These are phyloP conservation scores for Drosophila formosana DNA, from an alignment of 2,888 invertebrate genomes.

Conservation along the genomic window DNA sequence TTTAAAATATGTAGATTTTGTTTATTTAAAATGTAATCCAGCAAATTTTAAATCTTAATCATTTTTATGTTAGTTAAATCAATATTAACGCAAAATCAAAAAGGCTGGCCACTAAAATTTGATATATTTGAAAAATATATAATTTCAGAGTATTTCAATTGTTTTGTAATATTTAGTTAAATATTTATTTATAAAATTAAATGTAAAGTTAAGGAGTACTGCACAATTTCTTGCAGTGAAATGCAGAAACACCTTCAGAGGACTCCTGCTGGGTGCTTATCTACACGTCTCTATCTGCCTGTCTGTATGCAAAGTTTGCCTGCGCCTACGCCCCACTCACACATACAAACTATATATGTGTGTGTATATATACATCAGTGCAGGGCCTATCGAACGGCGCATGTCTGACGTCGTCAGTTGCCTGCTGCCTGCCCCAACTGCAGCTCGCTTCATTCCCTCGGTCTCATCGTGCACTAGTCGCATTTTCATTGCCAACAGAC, in stretches of 20 bases:
- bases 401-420: conserved; percentile 55
- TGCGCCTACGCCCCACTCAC: conserved; percentile 41
- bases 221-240: neutral
- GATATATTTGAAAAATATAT: no score
- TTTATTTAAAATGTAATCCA: neutral
- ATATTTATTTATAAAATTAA: no score
- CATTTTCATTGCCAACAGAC: conserved; percentile 82
- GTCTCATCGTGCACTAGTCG: conserved; percentile 27
- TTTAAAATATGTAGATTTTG: no score
- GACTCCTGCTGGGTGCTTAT: conserved; percentile 13
- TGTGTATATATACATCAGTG: neutral
- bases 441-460: neutral
- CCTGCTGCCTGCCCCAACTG: neutral
- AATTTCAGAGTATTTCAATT: neutral
- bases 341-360: conserved; percentile 7
- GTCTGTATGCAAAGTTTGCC: conserved; percentile 18
- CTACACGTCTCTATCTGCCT: neutral
- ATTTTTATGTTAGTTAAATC: no score
- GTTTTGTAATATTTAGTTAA: neutral
- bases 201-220: neutral
- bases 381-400: conserved; percentile 61
- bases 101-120: no score
- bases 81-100: no score
- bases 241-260: conserved; percentile 1
- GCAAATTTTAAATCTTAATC: no score